Evolutionary conservation across 2,113 vertebrate genomes (phyloP).

Genomic region (Cyphomyrus plagiostoma): DNA sequence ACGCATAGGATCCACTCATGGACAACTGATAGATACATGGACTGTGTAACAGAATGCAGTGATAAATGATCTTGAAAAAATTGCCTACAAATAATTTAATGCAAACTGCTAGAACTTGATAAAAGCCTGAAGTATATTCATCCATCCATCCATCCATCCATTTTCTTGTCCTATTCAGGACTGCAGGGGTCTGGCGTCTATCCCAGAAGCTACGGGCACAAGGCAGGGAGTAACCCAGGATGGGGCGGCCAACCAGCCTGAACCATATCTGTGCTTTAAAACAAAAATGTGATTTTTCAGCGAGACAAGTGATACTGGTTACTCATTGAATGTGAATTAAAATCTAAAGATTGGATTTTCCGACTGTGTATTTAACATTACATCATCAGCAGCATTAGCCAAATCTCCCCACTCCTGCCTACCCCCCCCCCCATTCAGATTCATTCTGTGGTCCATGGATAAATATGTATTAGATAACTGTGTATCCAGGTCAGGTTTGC

Average conservation of each 20-base stretch:
- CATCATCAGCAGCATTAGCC: not conserved
- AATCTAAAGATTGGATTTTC: not conserved
- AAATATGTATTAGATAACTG: not conserved
- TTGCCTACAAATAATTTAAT: not conserved
- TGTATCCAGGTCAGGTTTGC: not conserved
- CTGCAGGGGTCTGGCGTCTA: not conserved
- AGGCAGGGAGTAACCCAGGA: not conserved
- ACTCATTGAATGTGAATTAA: not conserved
- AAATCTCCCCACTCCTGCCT: not conserved
- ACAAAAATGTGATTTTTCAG: not conserved
- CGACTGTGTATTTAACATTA: not conserved
- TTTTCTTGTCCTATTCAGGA: not conserved
- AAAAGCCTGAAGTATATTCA: not conserved
- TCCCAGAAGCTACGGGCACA: not conserved
- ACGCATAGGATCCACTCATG: not conserved
- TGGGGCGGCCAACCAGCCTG: not conserved
- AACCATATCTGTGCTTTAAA: not conserved
- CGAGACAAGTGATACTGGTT: not conserved
- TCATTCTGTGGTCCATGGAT: not conserved
- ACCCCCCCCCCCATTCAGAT: not conserved
- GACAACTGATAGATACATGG: not conserved
- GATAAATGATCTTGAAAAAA: not conserved
- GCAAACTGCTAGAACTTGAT: not conserved
- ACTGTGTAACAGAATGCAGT: not conserved
- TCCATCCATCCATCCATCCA: not conserved